Percentiles rank a stretch among this genome's conserved stretches.
Conservation (phyloP, 1,140 invertebrate genomes). For the Probaryconus sp. region DNA sequence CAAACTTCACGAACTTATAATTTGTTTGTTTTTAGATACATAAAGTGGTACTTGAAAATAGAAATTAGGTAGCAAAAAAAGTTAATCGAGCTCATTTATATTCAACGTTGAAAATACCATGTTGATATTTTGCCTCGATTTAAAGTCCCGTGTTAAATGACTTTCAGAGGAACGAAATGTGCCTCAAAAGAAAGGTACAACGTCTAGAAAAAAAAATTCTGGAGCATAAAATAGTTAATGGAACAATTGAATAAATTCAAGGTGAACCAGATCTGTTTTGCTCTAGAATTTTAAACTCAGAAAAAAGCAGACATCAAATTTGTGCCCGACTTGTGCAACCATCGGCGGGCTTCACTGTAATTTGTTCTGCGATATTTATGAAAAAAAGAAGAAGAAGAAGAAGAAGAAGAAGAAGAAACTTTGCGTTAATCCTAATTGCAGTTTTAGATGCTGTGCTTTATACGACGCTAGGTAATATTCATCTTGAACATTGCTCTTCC, state of each 20-base stretch:
- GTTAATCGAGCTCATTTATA: too few relatives aligned
- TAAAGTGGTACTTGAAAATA: too few relatives aligned
- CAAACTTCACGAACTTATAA: too few relatives aligned
- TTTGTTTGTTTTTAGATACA: too few relatives aligned
- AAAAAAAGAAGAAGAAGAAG: too few relatives aligned
- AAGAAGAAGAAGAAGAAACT: too few relatives aligned
- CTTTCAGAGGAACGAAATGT: neutral
- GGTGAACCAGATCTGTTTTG: slow-evolving; percentile 3
- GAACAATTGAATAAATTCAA: neutral
- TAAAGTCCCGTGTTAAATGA: slow-evolving; percentile 40
- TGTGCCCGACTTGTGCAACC: slow-evolving; percentile 41
- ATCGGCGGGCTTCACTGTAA: slow-evolving; percentile 22
- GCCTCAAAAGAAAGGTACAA: slow-evolving; percentile 23
- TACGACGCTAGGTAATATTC: slow-evolving; percentile 11
- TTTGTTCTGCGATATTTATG: slow-evolving; percentile 28
- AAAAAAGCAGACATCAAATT: slow-evolving; percentile 24
- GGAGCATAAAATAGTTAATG: slow-evolving; percentile 24
- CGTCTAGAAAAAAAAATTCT: slow-evolving; percentile 21
- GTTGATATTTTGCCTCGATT: too few relatives aligned
- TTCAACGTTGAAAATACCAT: too few relatives aligned
- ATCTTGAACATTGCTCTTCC: too few relatives aligned
- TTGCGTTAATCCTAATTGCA: slow-evolving; percentile 14
- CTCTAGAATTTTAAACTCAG: slow-evolving; percentile 34
- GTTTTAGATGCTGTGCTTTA: slow-evolving; percentile 15
- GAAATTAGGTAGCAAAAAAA: too few relatives aligned